These are phyloP conservation scores for Oegoconia quadripuncta DNA, from an alignment of 2,888 invertebrate genomes.

Conservation along the genomic window DNA sequence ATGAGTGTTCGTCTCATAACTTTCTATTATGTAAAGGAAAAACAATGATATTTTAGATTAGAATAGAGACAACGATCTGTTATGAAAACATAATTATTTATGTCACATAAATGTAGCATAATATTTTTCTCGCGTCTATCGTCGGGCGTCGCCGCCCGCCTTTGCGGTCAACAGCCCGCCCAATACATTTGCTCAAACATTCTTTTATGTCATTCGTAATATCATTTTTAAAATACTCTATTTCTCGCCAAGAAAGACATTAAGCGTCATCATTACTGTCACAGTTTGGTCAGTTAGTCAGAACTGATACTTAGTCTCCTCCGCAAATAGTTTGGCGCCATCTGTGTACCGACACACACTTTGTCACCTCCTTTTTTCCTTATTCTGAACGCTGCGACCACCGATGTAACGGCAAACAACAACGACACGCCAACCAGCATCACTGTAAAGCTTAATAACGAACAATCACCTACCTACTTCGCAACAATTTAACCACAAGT, in stretches of 20 bases:
- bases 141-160: constrained; percentile 15
- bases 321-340: constrained; percentile 38
- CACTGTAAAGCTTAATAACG: constrained; percentile 1
- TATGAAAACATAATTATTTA: constrained; percentile 27
- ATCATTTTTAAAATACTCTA: constrained; percentile 10
- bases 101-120: constrained; percentile 24
- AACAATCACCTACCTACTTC: constrained; percentile 7
- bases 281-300: constrained; percentile 4
- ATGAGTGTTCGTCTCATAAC: too few relatives aligned
- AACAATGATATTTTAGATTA: not conserved
- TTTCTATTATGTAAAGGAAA: too few relatives aligned
- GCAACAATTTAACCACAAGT: constrained; percentile 23
- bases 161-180: constrained; percentile 22
- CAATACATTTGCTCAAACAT: constrained; percentile 26
- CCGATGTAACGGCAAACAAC: constrained; percentile 17
- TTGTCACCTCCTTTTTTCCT: constrained; percentile 22
- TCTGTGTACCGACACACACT: constrained; percentile 25
- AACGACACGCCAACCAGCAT: constrained; percentile 2
- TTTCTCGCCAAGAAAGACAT: constrained; percentile 3
- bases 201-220: constrained; percentile 22
- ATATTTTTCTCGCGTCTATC: constrained; percentile 23
- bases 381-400: constrained; percentile 17
- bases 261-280: constrained; percentile 7
- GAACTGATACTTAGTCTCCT: constrained; percentile 1
- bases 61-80: not conserved